phyloP scores from a whole-genome alignment of 1,140 invertebrate genomes.

The Oedothorax gibbosus region DNA sequence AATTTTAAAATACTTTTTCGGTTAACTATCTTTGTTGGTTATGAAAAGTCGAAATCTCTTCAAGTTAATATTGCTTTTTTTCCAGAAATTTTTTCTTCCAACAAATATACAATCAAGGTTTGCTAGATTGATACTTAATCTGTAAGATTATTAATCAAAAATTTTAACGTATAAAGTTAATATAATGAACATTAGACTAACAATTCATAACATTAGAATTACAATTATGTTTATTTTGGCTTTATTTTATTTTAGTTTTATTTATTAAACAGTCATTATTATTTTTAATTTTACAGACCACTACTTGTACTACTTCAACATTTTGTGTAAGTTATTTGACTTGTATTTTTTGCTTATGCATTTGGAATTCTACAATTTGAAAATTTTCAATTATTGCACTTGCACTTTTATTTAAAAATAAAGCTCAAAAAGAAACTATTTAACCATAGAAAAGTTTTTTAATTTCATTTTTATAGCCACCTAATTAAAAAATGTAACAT shows the following conservation, averaged over 20 bases:
- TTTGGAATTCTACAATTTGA: neutral
- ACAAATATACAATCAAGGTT: neutral
- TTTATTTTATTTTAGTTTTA: no score
- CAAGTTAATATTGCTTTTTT: no score
- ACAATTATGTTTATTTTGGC: neutral
- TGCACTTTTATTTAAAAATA: neutral
- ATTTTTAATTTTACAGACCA: constrained; percentile 31
- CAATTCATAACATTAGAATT: neutral
- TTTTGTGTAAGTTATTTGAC: constrained; percentile 43
- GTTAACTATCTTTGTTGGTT: no score
- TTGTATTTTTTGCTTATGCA: neutral
- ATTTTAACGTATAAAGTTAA: neutral
- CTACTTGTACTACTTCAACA: constrained; percentile 36
- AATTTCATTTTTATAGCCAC: neutral
- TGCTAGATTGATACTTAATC: neutral
- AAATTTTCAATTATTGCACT: neutral
- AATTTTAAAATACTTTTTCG: no score
- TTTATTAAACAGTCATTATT: neutral
- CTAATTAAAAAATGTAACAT: no score
- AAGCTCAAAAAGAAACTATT: neutral
- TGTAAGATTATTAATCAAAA: neutral
- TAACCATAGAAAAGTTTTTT: neutral
- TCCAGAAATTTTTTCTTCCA: neutral
- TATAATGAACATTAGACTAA: neutral
- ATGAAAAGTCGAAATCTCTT: no score